Percentiles rank a stretch among this genome's conserved stretches.
These are phyloP conservation scores for Corythornis madagascariensis DNA, from an alignment of 2,113 vertebrate species.

Conservation along the genomic window DNA sequence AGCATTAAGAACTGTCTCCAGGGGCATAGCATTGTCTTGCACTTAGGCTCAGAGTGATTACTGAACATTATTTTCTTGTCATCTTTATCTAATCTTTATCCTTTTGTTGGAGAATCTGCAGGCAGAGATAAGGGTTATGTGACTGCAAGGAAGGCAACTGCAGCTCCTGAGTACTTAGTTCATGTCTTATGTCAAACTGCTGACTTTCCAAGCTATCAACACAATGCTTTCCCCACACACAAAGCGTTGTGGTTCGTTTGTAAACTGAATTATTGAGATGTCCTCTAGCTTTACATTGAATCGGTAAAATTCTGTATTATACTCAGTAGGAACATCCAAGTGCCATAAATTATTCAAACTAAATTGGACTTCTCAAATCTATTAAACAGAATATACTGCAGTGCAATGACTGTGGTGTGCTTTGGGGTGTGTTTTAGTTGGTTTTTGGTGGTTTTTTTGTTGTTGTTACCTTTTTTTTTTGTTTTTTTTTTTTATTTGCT, in stretches of 20 bases:
- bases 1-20: not conserved
- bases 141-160: not conserved
- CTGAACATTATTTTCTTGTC: not conserved
- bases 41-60: not conserved
- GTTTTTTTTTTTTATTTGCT: not conserved
- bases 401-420: not conserved
- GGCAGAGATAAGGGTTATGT: not conserved
- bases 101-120: not conserved
- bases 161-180: not conserved
- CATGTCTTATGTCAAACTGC: not conserved
- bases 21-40: not conserved
- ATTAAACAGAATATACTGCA: not conserved
- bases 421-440: not conserved
- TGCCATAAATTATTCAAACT: conserved; percentile 5
- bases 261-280: not conserved
- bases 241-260: not conserved
- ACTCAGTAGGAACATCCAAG: not conserved
- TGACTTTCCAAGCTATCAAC: not conserved
- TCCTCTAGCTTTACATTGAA: not conserved
- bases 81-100: not conserved
- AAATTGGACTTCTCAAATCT: not conserved
- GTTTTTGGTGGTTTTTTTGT: too few species aligned
- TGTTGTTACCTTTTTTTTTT: too few species aligned
- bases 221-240: not conserved
- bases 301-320: not conserved